These are phyloP conservation scores for Chaetodon trifasciatus DNA, from an alignment of 2,797 vertebrate genomes.

Conservation along the genomic window DNA sequence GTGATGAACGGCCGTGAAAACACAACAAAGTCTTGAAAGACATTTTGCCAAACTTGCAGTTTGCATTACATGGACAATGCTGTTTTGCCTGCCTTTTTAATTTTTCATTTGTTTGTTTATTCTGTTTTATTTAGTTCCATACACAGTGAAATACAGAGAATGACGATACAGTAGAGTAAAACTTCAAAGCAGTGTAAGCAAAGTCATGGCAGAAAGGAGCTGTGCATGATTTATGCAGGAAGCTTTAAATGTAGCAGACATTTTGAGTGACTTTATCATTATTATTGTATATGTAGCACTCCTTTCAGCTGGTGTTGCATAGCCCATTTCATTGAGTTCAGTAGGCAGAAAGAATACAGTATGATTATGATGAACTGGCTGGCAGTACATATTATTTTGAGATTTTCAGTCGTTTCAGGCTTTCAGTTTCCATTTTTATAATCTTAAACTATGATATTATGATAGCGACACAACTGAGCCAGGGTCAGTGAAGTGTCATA, in stretches of 20 bases:
- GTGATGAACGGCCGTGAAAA: conserved; percentile 55
- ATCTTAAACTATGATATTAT: conserved; percentile 39
- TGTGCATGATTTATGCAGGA: conserved; percentile 70
- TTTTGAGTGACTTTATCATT: conserved; percentile 65
- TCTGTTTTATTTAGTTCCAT: conserved; percentile 56
- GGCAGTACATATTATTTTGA: conserved; percentile 39
- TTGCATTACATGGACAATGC: conserved; percentile 56
- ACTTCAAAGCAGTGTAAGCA: conserved; percentile 45
- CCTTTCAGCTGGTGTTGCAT: conserved; percentile 41
- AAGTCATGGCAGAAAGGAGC: conserved; percentile 53
- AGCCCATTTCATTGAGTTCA: conserved; percentile 33
- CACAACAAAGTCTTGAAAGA: conserved; percentile 56
- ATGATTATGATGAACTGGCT: conserved; percentile 33
- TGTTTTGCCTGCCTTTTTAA: conserved; percentile 59
- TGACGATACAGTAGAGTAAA: conserved; percentile 30
- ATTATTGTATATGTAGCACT: conserved; percentile 40
- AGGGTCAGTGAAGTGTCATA: conserved; percentile 11
- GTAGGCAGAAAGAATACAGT: conserved; percentile 10
- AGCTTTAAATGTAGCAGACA: conserved; percentile 77
- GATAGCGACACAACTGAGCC: conserved; percentile 41
- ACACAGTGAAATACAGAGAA: conserved; percentile 35
- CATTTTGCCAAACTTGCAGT: conserved; percentile 69
- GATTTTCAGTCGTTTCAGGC: conserved; percentile 30
- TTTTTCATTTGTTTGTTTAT: conserved; percentile 35
- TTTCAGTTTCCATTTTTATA: conserved; percentile 49